Base-by-base conservation (phyloP, 37 sponge, comb jelly and placozoan species). In the Bolinopsis microptera region DNA sequence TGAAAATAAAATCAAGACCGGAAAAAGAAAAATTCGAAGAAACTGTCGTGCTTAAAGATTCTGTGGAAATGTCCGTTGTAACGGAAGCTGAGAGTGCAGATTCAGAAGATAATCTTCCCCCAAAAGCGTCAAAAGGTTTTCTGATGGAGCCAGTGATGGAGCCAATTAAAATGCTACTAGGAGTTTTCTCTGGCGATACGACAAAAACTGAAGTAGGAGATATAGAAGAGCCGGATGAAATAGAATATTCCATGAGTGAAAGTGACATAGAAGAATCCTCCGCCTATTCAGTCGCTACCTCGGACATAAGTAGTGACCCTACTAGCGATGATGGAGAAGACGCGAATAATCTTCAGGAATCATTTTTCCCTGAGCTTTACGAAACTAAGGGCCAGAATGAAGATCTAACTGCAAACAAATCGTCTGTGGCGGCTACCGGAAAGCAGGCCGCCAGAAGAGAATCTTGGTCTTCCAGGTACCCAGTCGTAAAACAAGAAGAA, bases 291-390 rank as follows among this genome's bases (percentile, higher is more conserved):
- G 33, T 77, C 33, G 80, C 80, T 18, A 77, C 80, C 13, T 77
- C 80, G 33, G 80, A 77, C 36, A 77, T 77, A 34, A 77, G 80
- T 32, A 77, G 35, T 5, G 80, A 77, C 37, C 36, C 80, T 16
- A 77, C 35, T 34, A 32, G 21, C 21, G 80, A 77, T 31, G 80
- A 35, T 32, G 74, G 27, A 70, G 74, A 24, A 25, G 80, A 28
- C 35, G 18, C 18, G 3, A 34, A 16, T 13, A 13, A 13, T 18
- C 5, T 48, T 13, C 61, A 48, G 61, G 61, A 48, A 48, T 48
- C 61, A 18, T 48, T 48, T 13, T 48, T 48, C 13, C 61, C 61
- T 18, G 61, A 48, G 13, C 61, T 48, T 5, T 48, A 48, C 61
- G 9, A 48, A 13, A 48, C 61, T 18, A 5, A 48, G 61, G n/a